Evolutionary conservation across 2,888 invertebrate genomes (phyloP).

Genomic region (Apotomis turbidana): DNA sequence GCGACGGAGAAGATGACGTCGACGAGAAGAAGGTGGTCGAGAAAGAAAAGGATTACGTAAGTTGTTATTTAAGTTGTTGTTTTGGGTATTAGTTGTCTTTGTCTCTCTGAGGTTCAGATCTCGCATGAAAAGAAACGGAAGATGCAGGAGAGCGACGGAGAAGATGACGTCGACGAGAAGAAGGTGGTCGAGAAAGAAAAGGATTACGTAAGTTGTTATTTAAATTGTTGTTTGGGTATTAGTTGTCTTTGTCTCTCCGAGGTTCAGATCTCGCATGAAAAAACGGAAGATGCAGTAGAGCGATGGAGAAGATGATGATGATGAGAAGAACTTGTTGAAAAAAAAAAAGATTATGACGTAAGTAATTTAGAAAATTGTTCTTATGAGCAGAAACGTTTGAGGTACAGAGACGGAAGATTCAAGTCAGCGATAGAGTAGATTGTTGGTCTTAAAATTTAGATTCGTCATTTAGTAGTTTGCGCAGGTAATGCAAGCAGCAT

Average conservation of each 20-base stretch:
- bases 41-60: slow-evolving; percentile 78
- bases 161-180: slow-evolving; percentile 86
- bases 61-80: slow-evolving; percentile 43
- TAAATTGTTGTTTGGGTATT: too few species aligned
- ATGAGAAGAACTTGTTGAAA: slow-evolving; percentile 84
- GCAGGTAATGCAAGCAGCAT: too few species aligned
- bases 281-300: slow-evolving; percentile 69
- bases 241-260: slow-evolving; percentile 52
- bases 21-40: slow-evolving; percentile 84
- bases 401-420: slow-evolving; percentile 69
- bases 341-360: slow-evolving; percentile 79
- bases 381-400: slow-evolving; percentile 84
- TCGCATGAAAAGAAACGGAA: slow-evolving; percentile 73
- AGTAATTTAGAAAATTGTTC: slow-evolving; percentile 54
- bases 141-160: slow-evolving; percentile 79
- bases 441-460: slow-evolving; percentile 65
- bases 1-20: slow-evolving; percentile 87
- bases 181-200: slow-evolving; percentile 83
- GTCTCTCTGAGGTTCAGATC: slow-evolving; percentile 65
- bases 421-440: slow-evolving; percentile 85
- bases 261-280: slow-evolving; percentile 73
- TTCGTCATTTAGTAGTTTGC: too few species aligned
- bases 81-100: too few species aligned
- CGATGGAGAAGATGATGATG: slow-evolving; percentile 87
- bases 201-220: slow-evolving; percentile 65